Evolutionary conservation across 2,113 vertebrate species (phyloP).

Genomic region (Neodontobutis hainanensis): DNA sequence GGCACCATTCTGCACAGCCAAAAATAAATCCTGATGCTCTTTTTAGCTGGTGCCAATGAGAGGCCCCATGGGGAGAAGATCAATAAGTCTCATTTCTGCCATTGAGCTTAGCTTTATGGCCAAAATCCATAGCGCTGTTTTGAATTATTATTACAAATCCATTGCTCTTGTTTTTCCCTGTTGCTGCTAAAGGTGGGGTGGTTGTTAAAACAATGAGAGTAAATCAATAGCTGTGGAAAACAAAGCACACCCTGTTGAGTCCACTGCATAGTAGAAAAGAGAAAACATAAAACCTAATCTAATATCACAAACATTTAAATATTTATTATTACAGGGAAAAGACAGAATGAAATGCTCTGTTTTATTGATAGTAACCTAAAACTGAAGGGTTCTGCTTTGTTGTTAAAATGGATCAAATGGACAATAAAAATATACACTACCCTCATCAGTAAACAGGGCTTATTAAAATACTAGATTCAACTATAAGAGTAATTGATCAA

Average conservation of each 20-base stretch:
- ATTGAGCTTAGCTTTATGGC: constrained; percentile 46
- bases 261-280: constrained; percentile 33
- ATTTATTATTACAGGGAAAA: too few relatives aligned
- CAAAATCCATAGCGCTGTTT: constrained; percentile 68
- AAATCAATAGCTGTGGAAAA: constrained; percentile 63
- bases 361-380: too few relatives aligned
- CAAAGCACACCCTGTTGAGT: constrained; percentile 46
- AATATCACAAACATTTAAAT: too few relatives aligned
- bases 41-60: constrained; percentile 40
- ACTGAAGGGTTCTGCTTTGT: too few relatives aligned
- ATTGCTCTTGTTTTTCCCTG: constrained; percentile 52
- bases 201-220: constrained; percentile 63
- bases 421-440: too few relatives aligned
- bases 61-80: constrained; percentile 49
- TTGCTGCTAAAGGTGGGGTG: constrained; percentile 39
- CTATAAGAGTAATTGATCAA: too few relatives aligned
- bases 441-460: too few relatives aligned
- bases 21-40: constrained; percentile 55
- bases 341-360: too few relatives aligned
- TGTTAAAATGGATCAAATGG: too few relatives aligned
- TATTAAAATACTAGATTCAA: too few relatives aligned
- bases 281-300: not conserved
- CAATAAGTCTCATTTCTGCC: constrained; percentile 64
- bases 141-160: constrained; percentile 70
- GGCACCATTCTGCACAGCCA: constrained; percentile 13